These are phyloP conservation scores for Indicator indicator DNA, from an alignment of 2,113 vertebrate genomes.

Conservation along the genomic window DNA sequence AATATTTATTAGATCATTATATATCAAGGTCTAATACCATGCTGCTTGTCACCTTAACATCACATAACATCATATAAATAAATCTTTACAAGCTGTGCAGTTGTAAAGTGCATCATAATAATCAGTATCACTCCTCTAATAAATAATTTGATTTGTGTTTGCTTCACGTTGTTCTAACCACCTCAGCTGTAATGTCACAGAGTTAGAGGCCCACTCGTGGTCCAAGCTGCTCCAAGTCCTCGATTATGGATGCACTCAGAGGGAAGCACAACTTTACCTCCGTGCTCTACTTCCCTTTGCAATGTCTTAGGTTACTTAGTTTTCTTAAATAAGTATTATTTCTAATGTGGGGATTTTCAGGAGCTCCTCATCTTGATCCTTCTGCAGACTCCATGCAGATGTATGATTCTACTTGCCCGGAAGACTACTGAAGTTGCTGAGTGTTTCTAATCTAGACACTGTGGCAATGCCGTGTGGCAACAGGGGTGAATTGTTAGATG, in stretches of 20 bases:
- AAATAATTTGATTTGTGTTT: neutral
- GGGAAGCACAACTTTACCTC: neutral
- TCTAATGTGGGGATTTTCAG: neutral
- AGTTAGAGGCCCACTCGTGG: neutral
- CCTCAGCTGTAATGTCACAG: neutral
- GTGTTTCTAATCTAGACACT: neutral
- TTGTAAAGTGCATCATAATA: neutral
- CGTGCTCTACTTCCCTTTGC: neutral
- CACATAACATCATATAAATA: neutral
- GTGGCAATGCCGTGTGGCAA: neutral
- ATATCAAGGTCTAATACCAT: neutral
- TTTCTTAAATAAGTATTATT: neutral
- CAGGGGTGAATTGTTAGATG: fast-evolving
- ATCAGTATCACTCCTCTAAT: neutral
- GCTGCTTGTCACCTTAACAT: slow-evolving; percentile 8
- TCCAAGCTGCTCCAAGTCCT: neutral
- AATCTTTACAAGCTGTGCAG: neutral
- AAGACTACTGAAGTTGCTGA: neutral
- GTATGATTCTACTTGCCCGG: neutral
- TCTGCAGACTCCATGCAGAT: neutral
- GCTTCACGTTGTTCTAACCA: neutral
- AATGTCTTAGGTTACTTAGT: neutral
- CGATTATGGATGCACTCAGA: neutral
- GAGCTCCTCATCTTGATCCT: neutral
- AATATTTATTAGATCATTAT: neutral